Percentiles rank a stretch among this genome's conserved stretches.
Conservation (phyloP, 23 tunicate species). For the Clavelina lepadiformis region DNA sequence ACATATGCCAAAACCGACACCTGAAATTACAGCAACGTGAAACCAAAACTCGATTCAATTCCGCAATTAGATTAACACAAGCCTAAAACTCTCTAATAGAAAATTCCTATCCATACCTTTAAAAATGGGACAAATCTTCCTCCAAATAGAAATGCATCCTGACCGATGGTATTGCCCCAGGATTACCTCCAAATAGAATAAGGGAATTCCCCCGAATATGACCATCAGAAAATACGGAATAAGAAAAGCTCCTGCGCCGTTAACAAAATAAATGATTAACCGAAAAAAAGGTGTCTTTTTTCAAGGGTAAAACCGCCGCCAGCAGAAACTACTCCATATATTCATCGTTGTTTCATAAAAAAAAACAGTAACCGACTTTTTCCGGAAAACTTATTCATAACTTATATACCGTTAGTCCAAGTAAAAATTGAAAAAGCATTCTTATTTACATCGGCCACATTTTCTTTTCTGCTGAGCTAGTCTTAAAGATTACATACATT, state of each 20-base stretch:
- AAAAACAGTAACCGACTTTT: no score
- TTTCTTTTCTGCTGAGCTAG: no score
- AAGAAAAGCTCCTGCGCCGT: constrained; percentile 70
- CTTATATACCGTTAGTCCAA: no score
- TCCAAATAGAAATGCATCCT: constrained; percentile 94
- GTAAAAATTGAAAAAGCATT: no score
- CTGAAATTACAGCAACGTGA: constrained; percentile 10
- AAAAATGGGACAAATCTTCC: constrained; percentile 81
- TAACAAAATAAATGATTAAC: constrained; percentile 2
- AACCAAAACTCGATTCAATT: neutral
- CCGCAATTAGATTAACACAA: no score
- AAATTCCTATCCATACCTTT: constrained; percentile 74
- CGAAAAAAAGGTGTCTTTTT: neutral
- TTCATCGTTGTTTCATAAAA: neutral
- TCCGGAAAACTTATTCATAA: no score
- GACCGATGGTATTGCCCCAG: constrained; percentile 89
- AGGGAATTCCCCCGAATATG: constrained; percentile 78
- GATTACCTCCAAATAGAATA: constrained; percentile 77
- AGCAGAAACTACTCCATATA: neutral
- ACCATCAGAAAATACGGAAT: constrained; percentile 86
- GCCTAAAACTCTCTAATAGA: no score
- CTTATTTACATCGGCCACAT: no score
- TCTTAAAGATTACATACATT: no score
- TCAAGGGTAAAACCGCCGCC: neutral
- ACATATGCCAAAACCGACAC: constrained; percentile 87